Conservation (phyloP, 1,140 invertebrate species). For the Lepidurus apus region DNA sequence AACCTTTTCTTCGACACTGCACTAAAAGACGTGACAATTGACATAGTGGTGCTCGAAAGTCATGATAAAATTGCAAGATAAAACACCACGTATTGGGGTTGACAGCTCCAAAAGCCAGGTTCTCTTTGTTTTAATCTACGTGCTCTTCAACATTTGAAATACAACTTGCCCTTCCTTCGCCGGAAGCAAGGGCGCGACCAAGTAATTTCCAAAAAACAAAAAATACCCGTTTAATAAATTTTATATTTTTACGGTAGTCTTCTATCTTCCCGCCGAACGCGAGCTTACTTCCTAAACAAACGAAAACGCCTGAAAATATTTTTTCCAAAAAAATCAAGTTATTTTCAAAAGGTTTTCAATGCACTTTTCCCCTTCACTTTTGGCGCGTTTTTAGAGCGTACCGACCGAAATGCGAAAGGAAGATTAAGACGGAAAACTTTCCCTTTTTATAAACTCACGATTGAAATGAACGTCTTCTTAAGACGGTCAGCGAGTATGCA, state of each 20-base stretch:
- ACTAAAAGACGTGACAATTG: neutral
- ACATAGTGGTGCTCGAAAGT: neutral
- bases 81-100: neutral
- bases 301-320: neutral
- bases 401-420: neutral
- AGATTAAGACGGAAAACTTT: neutral
- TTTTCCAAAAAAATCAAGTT: neutral
- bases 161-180: conserved; percentile 13
- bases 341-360: no score
- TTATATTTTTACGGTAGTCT: no score
- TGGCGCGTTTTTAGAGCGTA: neutral
- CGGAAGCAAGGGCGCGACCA: neutral
- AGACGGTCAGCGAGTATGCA: neutral
- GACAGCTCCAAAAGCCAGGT: neutral
- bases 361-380: neutral
- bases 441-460: neutral
- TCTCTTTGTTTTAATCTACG: neutral
- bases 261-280: no score
- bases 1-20: no score
- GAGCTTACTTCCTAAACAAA: neutral
- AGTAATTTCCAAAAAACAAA: neutral
- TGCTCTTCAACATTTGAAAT: neutral
- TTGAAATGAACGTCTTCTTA: neutral
- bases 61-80: neutral
- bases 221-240: neutral